Conservation (phyloP, 2,797 vertebrate species). For the Epinephelus awoara region DNA sequence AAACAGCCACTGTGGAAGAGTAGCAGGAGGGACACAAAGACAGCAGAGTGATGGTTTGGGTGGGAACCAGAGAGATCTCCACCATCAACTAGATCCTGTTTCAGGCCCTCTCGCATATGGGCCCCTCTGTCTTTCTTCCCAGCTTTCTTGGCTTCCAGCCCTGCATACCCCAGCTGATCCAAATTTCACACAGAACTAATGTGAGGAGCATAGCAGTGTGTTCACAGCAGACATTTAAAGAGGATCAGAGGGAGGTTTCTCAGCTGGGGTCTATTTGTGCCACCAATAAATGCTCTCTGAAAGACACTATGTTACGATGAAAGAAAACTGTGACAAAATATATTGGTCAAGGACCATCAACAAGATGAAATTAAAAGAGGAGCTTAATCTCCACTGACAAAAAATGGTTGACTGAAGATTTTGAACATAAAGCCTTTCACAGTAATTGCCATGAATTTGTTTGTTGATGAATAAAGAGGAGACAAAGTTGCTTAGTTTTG, state of each 20-base stretch:
- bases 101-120: constrained; percentile 40
- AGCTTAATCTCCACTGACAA: not conserved
- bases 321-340: not conserved
- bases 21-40: constrained; percentile 30
- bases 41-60: constrained; percentile 24
- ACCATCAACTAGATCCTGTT: constrained; percentile 40
- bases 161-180: constrained; percentile 47
- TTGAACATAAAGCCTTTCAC: not conserved
- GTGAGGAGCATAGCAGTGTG: constrained; percentile 8
- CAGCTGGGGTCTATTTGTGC: not conserved
- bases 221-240: not conserved
- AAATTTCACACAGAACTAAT: constrained; percentile 50
- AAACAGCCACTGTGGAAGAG: constrained; percentile 43
- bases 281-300: not conserved
- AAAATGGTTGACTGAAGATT: not conserved
- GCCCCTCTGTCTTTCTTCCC: constrained; percentile 44
- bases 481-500: not conserved
- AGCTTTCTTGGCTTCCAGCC: constrained; percentile 49
- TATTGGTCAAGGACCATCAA: not conserved
- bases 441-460: not conserved
- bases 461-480: no score
- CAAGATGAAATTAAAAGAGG: not conserved
- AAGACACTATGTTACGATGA: not conserved
- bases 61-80: constrained; percentile 32
- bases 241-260: constrained; percentile 3